Base-by-base conservation (phyloP, 2,113 vertebrate species). In the Hemibagrus wyckioides region DNA sequence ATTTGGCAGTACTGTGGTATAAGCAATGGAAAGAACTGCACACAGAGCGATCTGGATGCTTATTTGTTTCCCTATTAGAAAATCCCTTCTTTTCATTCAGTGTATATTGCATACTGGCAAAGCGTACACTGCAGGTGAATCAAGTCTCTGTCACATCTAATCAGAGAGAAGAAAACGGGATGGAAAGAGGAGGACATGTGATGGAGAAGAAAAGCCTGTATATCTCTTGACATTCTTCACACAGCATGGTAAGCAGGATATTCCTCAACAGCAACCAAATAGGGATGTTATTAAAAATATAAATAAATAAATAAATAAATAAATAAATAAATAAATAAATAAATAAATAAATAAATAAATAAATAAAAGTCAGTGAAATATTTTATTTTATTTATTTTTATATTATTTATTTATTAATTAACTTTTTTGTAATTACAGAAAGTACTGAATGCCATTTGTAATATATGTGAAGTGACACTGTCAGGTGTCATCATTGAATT, bases 51-150 rank as follows among this genome's bases (percentile, higher is more conserved):
- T 75, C 85, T 90, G 87, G 83, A 85, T 89, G 91, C 92, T 93
- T 83, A 94, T 93, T 94, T 93, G 87, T 92, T 89, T 92, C 88
- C 65, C 88, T 85, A 91, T 92, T 91, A 92, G 88, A 91, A 93
- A 93, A 90, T 81, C 80, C 87, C 80, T 88, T 87, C 89, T 89
- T 85, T 63, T 88, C 90, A 93, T 91, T 91, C 85, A 92, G 91
- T 94, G 91, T 91, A 89, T 88, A 80, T 57, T 87, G 90, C 88
- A 86, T 87, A 67, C 61, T 89, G 89, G 85, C 90, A 83, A 81
- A 61, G 85, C 80, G 90, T 88, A 91, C 69, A 91, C 92, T 93
- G 89, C 90, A 92, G 89, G 88, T 91, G 88, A 91, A 93, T 93
- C 90, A 91, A 90, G 65, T 92, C 86, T 85, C 79, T 88, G 92